Evolutionary conservation across 1,140 invertebrate genomes (phyloP).

Genomic region (Drosophila chauvacae): DNA sequence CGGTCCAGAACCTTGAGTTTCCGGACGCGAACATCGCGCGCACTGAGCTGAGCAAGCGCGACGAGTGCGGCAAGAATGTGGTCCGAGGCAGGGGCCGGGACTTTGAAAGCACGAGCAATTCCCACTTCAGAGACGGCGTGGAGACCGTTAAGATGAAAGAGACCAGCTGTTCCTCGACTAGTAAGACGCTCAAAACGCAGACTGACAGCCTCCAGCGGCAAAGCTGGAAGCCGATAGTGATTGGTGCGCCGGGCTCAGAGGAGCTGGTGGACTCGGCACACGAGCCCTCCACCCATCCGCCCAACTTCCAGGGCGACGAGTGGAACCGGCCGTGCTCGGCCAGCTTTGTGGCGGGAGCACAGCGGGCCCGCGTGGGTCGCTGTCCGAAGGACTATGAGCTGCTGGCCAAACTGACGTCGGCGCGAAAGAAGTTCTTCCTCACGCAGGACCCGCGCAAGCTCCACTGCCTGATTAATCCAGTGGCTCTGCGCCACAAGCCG

Average conservation of each 20-base stretch:
- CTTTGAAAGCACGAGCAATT: slow-evolving; percentile 52
- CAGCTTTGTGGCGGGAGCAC: slow-evolving; percentile 66
- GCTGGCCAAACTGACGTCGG: slow-evolving; percentile 63
- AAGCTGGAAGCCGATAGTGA: no score
- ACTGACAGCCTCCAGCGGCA: neutral
- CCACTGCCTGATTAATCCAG: slow-evolving; percentile 69
- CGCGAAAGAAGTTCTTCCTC: slow-evolving; percentile 74
- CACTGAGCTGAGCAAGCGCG: slow-evolving; percentile 51
- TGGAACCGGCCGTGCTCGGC: slow-evolving; percentile 69
- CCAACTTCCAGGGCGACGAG: slow-evolving; percentile 44
- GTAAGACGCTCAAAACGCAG: neutral
- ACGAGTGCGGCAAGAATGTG: slow-evolving; percentile 52
- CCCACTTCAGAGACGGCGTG: slow-evolving; percentile 59
- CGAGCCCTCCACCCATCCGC: slow-evolving; percentile 25
- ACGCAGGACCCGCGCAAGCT: slow-evolving; percentile 77
- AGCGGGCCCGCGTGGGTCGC: slow-evolving; percentile 48
- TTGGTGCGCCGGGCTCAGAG: slow-evolving; percentile 23
- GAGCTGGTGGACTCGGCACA: slow-evolving; percentile 68
- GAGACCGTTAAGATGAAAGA: slow-evolving; percentile 59
- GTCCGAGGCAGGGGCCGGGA: slow-evolving; percentile 26
- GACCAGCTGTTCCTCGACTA: slow-evolving; percentile 26
- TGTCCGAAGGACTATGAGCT: slow-evolving; percentile 67
- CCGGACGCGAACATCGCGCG: slow-evolving; percentile 61
- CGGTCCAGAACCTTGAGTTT: slow-evolving; percentile 67
- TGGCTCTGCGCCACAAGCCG: slow-evolving; percentile 61